Percentiles rank a stretch among this genome's conserved stretches.
Conservation (phyloP, 1,140 invertebrate genomes). For the Drosophila prosaltans region DNA sequence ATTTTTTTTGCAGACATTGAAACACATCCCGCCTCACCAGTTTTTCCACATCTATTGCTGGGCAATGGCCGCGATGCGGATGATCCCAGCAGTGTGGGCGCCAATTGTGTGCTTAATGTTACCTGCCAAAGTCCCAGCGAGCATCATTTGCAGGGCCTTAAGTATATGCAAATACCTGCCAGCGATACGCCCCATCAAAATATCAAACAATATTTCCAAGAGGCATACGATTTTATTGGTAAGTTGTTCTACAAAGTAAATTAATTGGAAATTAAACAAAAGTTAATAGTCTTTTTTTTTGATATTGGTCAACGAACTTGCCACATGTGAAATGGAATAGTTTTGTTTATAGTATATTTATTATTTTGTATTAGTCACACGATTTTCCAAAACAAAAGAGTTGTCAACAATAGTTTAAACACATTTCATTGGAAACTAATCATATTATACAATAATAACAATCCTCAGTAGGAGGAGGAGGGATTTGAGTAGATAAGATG, state of each 20-base stretch:
- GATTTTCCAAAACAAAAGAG: no score
- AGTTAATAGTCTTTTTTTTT: no score
- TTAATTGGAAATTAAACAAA: neutral
- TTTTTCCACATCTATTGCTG: constrained; percentile 94
- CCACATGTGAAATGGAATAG: no score
- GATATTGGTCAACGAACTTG: no score
- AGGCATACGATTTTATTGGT: constrained; percentile 96
- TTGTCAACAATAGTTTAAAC: no score
- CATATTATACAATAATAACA: neutral
- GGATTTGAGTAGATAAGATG: neutral
- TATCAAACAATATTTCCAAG: constrained; percentile 95
- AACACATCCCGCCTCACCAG: constrained; percentile 90
- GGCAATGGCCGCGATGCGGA: constrained; percentile 93
- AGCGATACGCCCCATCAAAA: constrained; percentile 94
- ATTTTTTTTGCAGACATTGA: constrained; percentile 86
- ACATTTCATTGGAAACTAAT: neutral
- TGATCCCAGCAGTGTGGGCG: constrained; percentile 89
- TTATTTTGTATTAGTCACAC: no score
- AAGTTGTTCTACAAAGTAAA: constrained; percentile 81
- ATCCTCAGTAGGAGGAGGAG: neutral
- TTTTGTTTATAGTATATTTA: no score
- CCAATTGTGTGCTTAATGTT: constrained; percentile 92
- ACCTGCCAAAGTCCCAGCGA: constrained; percentile 90
- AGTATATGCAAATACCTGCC: constrained; percentile 92
- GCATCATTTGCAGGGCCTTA: constrained; percentile 88